Percentiles rank a stretch among this genome's conserved stretches.
Conservation (phyloP, 2,888 invertebrate genomes). For the Orchesella flavescens region DNA sequence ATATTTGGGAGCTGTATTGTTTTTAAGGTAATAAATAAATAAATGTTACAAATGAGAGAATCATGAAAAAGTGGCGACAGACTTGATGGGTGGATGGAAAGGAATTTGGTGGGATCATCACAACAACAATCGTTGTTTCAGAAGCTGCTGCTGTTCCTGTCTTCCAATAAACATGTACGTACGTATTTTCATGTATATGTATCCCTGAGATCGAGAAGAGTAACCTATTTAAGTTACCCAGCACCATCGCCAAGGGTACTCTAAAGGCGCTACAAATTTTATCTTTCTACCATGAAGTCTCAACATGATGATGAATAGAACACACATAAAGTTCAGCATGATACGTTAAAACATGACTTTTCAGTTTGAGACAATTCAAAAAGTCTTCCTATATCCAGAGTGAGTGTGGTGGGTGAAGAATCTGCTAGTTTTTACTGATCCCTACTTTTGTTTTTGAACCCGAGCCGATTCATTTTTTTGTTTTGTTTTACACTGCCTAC, state of each 20-base stretch:
- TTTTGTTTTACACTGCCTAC: not conserved
- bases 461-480: not conserved
- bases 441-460: not conserved
- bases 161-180: too few relatives aligned
- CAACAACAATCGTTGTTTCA: conserved; percentile 50
- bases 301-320: conserved; percentile 58
- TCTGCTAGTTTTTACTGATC: not conserved
- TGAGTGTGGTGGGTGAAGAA: conserved; percentile 34
- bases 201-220: not conserved
- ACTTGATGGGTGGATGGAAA: conserved; percentile 65
- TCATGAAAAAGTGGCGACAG: conserved; percentile 64
- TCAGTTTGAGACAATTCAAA: conserved; percentile 22
- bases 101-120: conserved; percentile 58
- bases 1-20: conserved; percentile 61
- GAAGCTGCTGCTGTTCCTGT: conserved; percentile 4
- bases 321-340: conserved; percentile 61
- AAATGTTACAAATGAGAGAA: conserved; percentile 67
- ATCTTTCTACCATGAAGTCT: conserved; percentile 55
- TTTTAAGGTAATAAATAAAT: conserved; percentile 69
- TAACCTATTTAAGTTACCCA: conserved; percentile 31
- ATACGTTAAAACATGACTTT: conserved; percentile 33
- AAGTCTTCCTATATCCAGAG: not conserved
- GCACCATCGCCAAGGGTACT: conserved; percentile 48
- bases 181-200: not conserved
- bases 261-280: conserved; percentile 31